Evolutionary conservation across 2,797 vertebrate species (phyloP).

Genomic region (Crypturellus tataupa): DNA sequence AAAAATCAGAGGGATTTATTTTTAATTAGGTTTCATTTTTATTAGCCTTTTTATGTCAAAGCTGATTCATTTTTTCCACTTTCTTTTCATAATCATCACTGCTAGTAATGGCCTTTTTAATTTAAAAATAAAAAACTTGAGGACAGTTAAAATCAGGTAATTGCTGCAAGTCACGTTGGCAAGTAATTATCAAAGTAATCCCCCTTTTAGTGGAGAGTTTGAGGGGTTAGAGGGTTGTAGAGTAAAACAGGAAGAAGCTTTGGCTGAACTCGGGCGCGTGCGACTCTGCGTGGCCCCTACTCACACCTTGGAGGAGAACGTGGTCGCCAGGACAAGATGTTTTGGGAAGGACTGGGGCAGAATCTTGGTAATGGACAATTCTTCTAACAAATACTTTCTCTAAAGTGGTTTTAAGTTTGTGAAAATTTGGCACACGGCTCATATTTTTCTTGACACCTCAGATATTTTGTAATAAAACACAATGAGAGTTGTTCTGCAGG

Average conservation of each 20-base stretch:
- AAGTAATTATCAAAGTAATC: neutral
- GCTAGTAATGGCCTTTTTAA: neutral
- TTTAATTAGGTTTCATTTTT: slow-evolving; percentile 46
- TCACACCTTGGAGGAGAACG: neutral
- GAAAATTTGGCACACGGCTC: neutral
- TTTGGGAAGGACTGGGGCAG: neutral
- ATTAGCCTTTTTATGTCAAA: slow-evolving; percentile 55
- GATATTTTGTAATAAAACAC: neutral
- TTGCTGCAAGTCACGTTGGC: neutral
- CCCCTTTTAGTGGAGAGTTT: neutral
- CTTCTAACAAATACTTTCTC: neutral
- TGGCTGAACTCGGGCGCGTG: neutral
- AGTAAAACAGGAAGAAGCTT: neutral
- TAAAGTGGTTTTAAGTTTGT: neutral
- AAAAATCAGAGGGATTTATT: slow-evolving; percentile 25
- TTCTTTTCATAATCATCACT: neutral
- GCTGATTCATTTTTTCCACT: slow-evolving; percentile 20
- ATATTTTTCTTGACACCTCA: neutral
- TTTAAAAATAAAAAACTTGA: neutral
- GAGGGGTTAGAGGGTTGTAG: neutral
- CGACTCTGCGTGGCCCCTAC: neutral
- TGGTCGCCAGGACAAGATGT: neutral
- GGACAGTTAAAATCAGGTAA: neutral
- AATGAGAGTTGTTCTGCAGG: neutral
- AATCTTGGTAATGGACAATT: neutral